Percentiles rank a stretch among this genome's conserved stretches.
Conservation (phyloP, 2,888 invertebrate species). For the Zaprionus bogoriensis region DNA sequence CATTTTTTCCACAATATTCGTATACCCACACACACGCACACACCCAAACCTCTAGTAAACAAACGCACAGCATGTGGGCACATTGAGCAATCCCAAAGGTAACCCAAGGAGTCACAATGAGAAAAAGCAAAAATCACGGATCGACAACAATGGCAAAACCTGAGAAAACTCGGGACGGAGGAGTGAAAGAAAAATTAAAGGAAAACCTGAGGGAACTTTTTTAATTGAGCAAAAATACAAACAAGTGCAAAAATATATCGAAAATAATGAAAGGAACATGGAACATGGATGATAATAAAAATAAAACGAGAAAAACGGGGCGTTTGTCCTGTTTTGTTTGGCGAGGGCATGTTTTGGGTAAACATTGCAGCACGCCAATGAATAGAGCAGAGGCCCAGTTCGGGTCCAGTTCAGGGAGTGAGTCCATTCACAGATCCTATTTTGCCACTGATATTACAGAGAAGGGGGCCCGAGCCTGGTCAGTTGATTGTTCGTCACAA, state of each 20-base stretch:
- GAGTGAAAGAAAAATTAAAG: slow-evolving; percentile 19
- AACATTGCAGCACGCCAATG: slow-evolving; percentile 45
- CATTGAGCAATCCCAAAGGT: slow-evolving; percentile 52
- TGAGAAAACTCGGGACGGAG: slow-evolving; percentile 11
- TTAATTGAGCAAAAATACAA: slow-evolving; percentile 78
- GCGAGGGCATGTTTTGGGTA: slow-evolving; percentile 67
- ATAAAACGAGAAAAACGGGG: slow-evolving; percentile 49
- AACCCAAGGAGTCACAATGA: slow-evolving; percentile 47
- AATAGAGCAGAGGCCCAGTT: slow-evolving; percentile 11
- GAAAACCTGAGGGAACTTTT: slow-evolving; percentile 41
- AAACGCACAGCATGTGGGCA: slow-evolving; percentile 73
- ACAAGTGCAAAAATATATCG: slow-evolving; percentile 67
- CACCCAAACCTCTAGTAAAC: slow-evolving; percentile 21
- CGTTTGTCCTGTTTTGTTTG: slow-evolving; percentile 61
- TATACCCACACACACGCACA: not conserved
- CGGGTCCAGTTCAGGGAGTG: slow-evolving; percentile 35
- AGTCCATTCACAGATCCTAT: slow-evolving; percentile 49
- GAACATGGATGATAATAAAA: slow-evolving; percentile 16
- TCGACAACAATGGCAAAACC: slow-evolving; percentile 31
- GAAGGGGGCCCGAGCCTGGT: slow-evolving; percentile 32
- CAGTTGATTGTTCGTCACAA: slow-evolving; percentile 27
- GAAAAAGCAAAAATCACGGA: slow-evolving; percentile 66
- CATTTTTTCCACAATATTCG: slow-evolving; percentile 43
- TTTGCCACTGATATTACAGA: slow-evolving; percentile 1
- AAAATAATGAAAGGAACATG: slow-evolving; percentile 6